These are phyloP conservation scores for Pontoporia blainvillei DNA, from an alignment of 2,113 vertebrate genomes.

Conservation along the genomic window DNA sequence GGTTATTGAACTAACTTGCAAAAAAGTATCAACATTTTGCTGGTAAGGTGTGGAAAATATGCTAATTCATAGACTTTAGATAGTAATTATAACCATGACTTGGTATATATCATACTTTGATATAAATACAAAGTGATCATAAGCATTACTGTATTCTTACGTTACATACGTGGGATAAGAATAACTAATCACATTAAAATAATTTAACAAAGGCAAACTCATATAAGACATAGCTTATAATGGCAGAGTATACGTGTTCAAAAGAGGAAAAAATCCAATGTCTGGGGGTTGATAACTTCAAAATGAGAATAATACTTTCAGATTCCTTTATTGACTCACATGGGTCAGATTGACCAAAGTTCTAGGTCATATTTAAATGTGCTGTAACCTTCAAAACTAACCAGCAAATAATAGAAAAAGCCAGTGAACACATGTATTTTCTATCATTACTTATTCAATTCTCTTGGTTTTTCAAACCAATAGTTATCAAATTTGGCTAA, in stretches of 20 bases:
- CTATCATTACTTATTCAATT: background rate
- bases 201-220: background rate
- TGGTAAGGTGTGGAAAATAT: background rate
- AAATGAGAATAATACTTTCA: background rate
- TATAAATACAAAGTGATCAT: background rate
- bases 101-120: background rate
- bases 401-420: background rate
- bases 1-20: background rate
- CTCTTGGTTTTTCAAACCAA: background rate
- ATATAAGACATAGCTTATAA: background rate
- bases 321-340: background rate
- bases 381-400: background rate
- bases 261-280: background rate
- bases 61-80: background rate
- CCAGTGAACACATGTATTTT: background rate
- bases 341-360: background rate
- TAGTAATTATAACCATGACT: background rate
- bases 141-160: background rate
- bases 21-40: background rate
- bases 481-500: background rate
- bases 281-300: background rate
- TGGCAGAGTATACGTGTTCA: background rate
- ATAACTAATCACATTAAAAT: background rate
- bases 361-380: background rate
- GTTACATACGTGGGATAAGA: background rate